A percentile compares a stretch with the other conserved stretches of the same genome.
Evolutionary conservation across 2,888 invertebrate genomes (phyloP).

Genomic region (Synergus umbraculus): DNA sequence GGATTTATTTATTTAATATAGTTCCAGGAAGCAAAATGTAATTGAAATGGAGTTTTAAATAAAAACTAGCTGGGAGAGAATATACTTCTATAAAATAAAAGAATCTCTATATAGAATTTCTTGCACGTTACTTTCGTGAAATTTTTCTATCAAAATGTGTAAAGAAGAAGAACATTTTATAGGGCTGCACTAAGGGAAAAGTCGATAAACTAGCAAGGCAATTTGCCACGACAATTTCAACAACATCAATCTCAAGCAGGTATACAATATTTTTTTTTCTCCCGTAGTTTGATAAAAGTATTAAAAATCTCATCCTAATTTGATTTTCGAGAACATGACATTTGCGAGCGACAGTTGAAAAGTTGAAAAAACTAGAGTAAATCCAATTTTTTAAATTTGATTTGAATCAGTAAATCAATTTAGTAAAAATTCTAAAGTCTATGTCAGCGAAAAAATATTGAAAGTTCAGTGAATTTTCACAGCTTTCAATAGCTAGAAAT

Average conservation of each 20-base stretch:
- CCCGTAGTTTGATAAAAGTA: neutral
- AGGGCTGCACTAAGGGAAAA: neutral
- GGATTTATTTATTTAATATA: no score
- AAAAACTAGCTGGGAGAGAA: no score
- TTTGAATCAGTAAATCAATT: no score
- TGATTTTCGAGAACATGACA: neutral
- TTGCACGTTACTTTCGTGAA: no score
- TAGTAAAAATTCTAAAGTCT: no score
- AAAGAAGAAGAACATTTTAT: neutral
- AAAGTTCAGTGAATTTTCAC: no score
- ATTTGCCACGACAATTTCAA: constrained; percentile 4
- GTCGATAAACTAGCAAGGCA: neutral
- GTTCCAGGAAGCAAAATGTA: neutral
- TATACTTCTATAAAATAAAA: no score
- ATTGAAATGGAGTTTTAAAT: no score
- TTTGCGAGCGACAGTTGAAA: neutral
- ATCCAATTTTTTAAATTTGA: neutral
- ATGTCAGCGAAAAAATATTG: no score
- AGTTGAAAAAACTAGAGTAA: neutral
- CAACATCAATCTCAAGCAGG: neutral
- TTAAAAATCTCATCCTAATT: neutral
- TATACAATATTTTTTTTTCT: neutral
- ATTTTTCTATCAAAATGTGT: neutral
- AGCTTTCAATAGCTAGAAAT: no score
- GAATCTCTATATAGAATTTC: no score